These are phyloP conservation scores for Falco biarmicus DNA, from an alignment of 2,797 vertebrate species.

Conservation along the genomic window DNA sequence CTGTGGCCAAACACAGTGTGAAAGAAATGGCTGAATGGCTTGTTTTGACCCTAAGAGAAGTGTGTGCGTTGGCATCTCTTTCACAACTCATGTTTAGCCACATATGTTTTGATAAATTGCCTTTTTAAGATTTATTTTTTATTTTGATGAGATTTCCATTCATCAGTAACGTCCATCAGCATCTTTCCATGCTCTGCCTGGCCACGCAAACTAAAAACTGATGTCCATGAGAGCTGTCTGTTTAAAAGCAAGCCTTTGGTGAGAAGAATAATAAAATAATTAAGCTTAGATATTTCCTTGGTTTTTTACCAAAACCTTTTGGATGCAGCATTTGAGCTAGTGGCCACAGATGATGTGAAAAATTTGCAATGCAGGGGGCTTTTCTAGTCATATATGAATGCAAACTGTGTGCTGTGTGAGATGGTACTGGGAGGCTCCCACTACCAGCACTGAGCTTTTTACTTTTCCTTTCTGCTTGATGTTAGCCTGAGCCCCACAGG, in stretches of 20 bases:
- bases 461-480: neutral
- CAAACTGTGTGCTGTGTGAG: neutral
- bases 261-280: neutral
- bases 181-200: neutral
- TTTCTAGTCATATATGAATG: neutral
- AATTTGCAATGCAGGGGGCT: neutral
- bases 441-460: neutral
- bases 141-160: neutral
- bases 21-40: neutral
- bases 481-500: neutral
- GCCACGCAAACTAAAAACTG: neutral
- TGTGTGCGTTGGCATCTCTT: accelerated
- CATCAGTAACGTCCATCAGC: neutral
- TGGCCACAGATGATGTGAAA: neutral
- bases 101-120: neutral
- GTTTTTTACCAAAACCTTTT: neutral
- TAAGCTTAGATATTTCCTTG: neutral
- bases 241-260: neutral
- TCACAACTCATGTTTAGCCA: neutral
- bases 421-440: neutral
- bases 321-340: neutral
- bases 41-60: neutral
- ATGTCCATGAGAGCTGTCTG: neutral
- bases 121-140: neutral
- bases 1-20: accelerated